Evolutionary conservation across 1,140 invertebrate genomes (phyloP), one percentile per base, ranked within the genome.

Genomic region (Lineus longissimus): DNA sequence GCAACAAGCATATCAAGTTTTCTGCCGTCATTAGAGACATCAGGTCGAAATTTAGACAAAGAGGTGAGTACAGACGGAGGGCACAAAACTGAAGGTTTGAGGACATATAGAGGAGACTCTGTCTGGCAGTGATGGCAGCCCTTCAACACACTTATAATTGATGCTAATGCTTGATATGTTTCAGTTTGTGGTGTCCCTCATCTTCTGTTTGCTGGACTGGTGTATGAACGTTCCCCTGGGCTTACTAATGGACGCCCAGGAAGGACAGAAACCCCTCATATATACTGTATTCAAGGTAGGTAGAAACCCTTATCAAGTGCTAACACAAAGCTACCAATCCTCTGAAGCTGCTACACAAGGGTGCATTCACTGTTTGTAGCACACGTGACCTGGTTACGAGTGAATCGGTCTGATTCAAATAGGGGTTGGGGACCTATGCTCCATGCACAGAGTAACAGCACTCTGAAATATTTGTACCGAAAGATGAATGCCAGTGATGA

Each of bases 161-260:
- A 2, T 62, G 36, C 13, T 61, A 36, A 62, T 33, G 45, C 29
- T 57, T 25, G 62, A 54, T 19, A 57, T 54, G 60, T 62, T 62
- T 17, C 65, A 75, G 68, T 83, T 95, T 31, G 86, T 92, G 0
- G 89, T 93, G 22, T 90, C 91, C 0, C 85, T 96, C 72, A 86
- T 96, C 69, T 88, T 96, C 61, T 94, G 92, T 77, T 82, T 97
- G 33, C 91, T 92, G 0, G 94, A 97, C 83, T 97, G 94, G 89
- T 95, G 93, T 61, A 93, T 97, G 87, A 84, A 85, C 67, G 82
- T 92, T 67, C 86, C 86, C 0, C 70, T 85, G 7, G 64, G 78
- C 25, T 73, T 81, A n/a, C 76, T 87, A 4, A 71, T 83, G 54
- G 73, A 81, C 56, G 76, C 81, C 0, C 61, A 70, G 63, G 68